Evolutionary conservation across 2,888 invertebrate species (phyloP).

Genomic region (Ophion obscuratus): DNA sequence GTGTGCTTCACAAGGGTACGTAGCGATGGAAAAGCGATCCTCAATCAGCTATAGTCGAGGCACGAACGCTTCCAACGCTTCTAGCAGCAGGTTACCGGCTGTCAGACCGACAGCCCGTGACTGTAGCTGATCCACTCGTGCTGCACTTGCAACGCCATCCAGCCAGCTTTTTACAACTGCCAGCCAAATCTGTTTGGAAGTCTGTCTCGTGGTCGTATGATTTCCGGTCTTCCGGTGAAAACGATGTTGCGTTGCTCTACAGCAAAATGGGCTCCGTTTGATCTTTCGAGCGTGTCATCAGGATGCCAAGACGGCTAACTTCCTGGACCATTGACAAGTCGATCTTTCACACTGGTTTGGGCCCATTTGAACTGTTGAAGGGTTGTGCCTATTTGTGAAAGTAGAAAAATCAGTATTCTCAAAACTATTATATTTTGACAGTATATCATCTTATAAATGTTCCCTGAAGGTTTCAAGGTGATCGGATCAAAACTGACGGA

Average conservation of each 20-base stretch:
- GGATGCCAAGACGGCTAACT: background rate
- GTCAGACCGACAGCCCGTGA: constrained; percentile 55
- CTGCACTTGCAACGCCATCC: background rate
- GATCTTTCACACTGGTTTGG: background rate
- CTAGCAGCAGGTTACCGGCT: constrained; percentile 59
- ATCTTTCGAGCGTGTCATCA: background rate
- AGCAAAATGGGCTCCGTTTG: background rate
- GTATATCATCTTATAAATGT: too few species aligned
- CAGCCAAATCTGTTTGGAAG: background rate
- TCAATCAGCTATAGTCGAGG: constrained; percentile 61
- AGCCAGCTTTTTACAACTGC: background rate
- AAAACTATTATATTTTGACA: too few species aligned
- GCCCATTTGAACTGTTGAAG: background rate
- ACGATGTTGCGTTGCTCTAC: background rate
- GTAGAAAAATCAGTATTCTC: too few species aligned
- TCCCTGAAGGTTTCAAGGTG: too few species aligned
- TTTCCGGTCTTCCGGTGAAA: background rate
- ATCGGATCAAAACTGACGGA: too few species aligned
- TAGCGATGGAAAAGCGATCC: constrained; percentile 57
- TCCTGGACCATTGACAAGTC: background rate
- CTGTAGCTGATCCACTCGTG: constrained; percentile 29
- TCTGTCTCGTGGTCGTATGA: background rate
- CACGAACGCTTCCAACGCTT: constrained; percentile 62
- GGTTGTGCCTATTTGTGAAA: too few species aligned
- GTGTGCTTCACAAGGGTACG: constrained; percentile 44